Evolutionary conservation across 2,888 invertebrate species (phyloP).

Genomic region (Phyto melanocephala): DNA sequence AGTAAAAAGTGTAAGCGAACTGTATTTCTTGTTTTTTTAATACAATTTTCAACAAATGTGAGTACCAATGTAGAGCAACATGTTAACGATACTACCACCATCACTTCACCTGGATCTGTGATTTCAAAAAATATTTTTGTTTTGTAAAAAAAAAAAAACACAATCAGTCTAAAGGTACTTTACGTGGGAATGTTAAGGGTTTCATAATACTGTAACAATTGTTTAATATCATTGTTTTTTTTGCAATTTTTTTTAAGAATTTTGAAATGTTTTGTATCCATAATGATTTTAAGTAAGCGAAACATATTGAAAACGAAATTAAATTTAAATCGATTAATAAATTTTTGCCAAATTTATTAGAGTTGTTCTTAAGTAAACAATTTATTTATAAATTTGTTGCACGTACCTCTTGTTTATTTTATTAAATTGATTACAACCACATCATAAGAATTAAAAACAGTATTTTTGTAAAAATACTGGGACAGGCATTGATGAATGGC

Average conservation of each 20-base stretch:
- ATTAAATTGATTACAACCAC: not conserved
- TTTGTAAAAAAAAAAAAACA: not conserved
- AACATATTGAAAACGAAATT: not conserved
- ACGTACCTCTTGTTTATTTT: not conserved
- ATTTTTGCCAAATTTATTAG: conserved; percentile 1
- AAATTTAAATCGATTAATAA: not conserved
- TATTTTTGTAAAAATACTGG: no score
- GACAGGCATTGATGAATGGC: no score
- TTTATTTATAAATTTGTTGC: not conserved
- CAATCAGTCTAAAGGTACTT: conserved; percentile 30
- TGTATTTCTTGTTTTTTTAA: conserved; percentile 19
- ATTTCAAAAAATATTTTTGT: not conserved
- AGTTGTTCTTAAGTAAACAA: not conserved
- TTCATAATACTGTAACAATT: conserved; percentile 55
- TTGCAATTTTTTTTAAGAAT: conserved; percentile 39
- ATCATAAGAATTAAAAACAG: not conserved
- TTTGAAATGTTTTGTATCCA: conserved; percentile 28
- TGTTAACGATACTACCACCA: conserved; percentile 40
- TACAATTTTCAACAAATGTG: conserved; percentile 33
- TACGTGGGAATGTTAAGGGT: conserved; percentile 56
- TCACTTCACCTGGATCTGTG: not conserved
- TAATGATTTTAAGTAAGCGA: not conserved
- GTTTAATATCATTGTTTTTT: conserved; percentile 25
- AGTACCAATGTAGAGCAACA: conserved; percentile 55
- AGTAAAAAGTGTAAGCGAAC: conserved; percentile 22